phyloP scores from a whole-genome alignment of 2,113 vertebrate species.

The Dissostichus mawsoni region DNA sequence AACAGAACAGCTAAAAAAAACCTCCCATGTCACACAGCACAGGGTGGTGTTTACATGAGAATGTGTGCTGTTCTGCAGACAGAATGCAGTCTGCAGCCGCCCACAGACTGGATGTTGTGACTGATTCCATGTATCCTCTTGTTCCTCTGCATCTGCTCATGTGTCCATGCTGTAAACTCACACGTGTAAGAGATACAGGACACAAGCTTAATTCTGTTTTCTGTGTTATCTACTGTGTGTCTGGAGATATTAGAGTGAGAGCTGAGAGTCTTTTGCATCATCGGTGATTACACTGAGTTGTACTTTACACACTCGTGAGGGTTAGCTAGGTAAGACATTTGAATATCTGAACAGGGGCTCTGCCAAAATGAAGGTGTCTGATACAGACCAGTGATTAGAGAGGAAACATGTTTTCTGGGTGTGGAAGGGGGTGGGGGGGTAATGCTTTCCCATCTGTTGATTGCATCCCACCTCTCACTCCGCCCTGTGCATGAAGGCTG shows the following conservation, averaged over 20 bases:
- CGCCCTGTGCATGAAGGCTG: neutral
- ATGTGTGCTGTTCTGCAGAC: conserved; percentile 22
- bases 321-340: neutral
- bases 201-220: neutral
- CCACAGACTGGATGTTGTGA: conserved; percentile 35
- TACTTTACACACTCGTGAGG: neutral
- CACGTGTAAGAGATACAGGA: conserved; percentile 12
- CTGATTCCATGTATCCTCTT: conserved; percentile 29
- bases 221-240: neutral
- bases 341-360: conserved; percentile 7
- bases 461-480: conserved; percentile 4
- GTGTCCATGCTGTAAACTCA: neutral
- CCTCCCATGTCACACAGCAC: neutral
- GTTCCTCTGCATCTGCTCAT: conserved; percentile 1
- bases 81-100: conserved; percentile 45
- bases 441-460: conserved; percentile 14
- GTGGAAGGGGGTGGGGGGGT: neutral
- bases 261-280: conserved; percentile 32
- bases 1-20: neutral
- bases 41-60: conserved; percentile 32
- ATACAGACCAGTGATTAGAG: neutral
- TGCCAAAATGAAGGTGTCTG: neutral
- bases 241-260: conserved; percentile 34
- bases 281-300: conserved; percentile 32
- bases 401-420: neutral